These are phyloP conservation scores for Trinorchestia longiramus DNA, from an alignment of 1,140 invertebrate species.

Conservation along the genomic window DNA sequence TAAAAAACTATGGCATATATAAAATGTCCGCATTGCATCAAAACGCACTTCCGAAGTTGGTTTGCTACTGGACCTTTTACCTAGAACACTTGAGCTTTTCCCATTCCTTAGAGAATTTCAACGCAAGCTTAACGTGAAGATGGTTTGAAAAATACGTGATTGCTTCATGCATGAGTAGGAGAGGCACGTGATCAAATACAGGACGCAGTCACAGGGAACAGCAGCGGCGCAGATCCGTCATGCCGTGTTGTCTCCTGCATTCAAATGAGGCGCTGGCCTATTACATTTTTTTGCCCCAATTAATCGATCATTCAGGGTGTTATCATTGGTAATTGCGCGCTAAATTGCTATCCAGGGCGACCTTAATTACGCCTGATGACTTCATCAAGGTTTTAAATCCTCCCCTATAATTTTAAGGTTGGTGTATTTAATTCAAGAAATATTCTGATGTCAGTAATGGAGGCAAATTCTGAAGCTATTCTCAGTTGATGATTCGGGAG, in stretches of 20 bases:
- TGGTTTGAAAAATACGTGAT: no score
- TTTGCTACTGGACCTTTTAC: background rate
- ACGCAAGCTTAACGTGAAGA: no score
- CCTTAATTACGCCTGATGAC: conserved; percentile 52
- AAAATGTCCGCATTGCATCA: background rate
- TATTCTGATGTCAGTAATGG: background rate
- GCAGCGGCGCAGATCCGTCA: conserved; percentile 1
- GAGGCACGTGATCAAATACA: no score
- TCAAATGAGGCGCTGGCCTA: conserved; percentile 22
- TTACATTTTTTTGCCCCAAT: conserved; percentile 22
- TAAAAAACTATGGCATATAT: no score
- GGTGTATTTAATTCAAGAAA: conserved; percentile 42
- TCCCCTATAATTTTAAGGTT: background rate
- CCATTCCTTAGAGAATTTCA: no score
- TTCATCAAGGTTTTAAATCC: conserved; percentile 53
- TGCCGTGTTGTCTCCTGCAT: conserved; percentile 27
- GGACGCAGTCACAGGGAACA: no score
- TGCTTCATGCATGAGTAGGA: no score
- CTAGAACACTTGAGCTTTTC: background rate
- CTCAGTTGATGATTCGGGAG: conserved; percentile 10
- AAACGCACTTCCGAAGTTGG: background rate
- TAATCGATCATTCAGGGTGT: conserved; percentile 54
- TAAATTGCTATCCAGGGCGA: conserved; percentile 40
- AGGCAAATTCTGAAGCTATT: conserved; percentile 1
- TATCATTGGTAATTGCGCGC: conserved; percentile 52